These are phyloP conservation scores for Paedocypris sp. DNA, from an alignment of 2,113 vertebrate genomes.

Conservation along the genomic window DNA sequence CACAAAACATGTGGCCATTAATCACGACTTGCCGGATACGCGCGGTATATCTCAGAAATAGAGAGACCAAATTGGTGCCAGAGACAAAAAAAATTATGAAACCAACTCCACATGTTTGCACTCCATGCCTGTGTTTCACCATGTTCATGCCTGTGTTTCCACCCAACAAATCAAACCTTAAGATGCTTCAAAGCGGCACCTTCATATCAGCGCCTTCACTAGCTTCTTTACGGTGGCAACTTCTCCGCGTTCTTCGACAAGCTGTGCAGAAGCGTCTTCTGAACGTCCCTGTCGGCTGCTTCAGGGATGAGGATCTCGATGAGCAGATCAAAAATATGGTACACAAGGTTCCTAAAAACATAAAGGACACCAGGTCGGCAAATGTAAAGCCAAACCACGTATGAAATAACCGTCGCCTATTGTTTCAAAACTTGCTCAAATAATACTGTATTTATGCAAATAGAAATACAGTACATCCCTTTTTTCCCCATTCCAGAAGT, in stretches of 20 bases:
- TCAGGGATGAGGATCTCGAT: slow-evolving; percentile 79
- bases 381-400: not conserved
- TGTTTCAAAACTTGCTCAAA: no score
- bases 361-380: not conserved
- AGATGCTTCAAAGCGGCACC: not conserved
- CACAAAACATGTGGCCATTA: slow-evolving; percentile 46
- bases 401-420: no score
- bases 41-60: slow-evolving; percentile 10
- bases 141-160: not conserved
- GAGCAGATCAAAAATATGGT: slow-evolving; percentile 79
- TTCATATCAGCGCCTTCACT: not conserved
- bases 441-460: no score
- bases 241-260: slow-evolving; percentile 56
- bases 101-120: not conserved
- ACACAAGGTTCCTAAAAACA: slow-evolving; percentile 79
- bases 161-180: not conserved
- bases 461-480: no score
- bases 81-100: not conserved
- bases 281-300: slow-evolving; percentile 54
- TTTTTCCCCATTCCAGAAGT: no score
- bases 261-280: slow-evolving; percentile 53
- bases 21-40: slow-evolving; percentile 37
- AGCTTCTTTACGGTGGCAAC: slow-evolving; percentile 27
- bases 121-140: not conserved
- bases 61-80: slow-evolving; percentile 30